phyloP scores from a whole-genome alignment of 2,888 invertebrate species.

The Phrixothrix hirtus region DNA sequence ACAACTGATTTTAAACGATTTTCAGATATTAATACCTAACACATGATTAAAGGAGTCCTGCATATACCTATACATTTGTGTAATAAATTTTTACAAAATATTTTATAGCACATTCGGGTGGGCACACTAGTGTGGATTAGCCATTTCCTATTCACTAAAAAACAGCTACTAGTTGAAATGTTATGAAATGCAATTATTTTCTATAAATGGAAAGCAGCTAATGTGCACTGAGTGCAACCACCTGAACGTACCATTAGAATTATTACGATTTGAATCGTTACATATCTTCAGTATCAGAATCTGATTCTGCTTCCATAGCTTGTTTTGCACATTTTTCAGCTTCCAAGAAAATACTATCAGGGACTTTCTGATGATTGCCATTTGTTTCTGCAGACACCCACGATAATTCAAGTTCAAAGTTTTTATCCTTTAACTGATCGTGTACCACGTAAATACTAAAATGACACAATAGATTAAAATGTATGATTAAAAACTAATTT shows the following conservation, averaged over 20 bases:
- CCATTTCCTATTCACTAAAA: too few species aligned
- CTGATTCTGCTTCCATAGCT: conserved; percentile 85
- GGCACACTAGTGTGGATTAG: too few species aligned
- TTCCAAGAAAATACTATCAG: conserved; percentile 72
- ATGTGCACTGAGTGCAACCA: too few species aligned
- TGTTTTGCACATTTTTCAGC: conserved; percentile 90
- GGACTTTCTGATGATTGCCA: conserved; percentile 82
- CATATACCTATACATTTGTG: too few species aligned
- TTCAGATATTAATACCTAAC: too few species aligned
- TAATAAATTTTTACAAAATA: too few species aligned
- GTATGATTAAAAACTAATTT: conserved; percentile 28
- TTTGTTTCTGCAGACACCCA: conserved; percentile 86
- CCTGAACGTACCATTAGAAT: background rate
- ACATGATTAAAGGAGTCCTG: too few species aligned
- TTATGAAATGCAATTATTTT: too few species aligned
- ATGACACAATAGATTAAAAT: conserved; percentile 37
- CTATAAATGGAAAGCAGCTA: too few species aligned
- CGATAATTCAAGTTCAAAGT: conserved; percentile 93
- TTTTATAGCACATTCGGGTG: too few species aligned
- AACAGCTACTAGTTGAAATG: too few species aligned
- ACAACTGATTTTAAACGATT: too few species aligned
- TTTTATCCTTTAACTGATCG: conserved; percentile 93
- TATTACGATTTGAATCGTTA: conserved; percentile 44
- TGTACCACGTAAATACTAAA: conserved; percentile 83
- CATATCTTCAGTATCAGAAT: conserved; percentile 79